A percentile compares a stretch with the other conserved stretches of the same genome.
Conservation (phyloP, 2,113 vertebrate species). For the Triplophysa siluroides region DNA sequence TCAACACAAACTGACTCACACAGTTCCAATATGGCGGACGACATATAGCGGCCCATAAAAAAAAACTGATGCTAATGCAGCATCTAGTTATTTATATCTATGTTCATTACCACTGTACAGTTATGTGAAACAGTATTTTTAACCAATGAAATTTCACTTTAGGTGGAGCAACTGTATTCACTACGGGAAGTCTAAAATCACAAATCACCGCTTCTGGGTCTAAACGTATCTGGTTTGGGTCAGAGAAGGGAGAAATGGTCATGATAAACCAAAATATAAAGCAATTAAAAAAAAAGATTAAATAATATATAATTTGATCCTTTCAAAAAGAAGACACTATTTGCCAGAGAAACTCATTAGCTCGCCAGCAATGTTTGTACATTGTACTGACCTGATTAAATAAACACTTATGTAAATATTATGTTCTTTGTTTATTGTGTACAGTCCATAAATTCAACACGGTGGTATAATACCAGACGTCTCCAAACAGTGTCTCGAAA, state of each 20-base stretch:
- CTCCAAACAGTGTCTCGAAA: background rate
- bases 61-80: no score
- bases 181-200: no score
- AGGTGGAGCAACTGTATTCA: no score
- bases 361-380: background rate
- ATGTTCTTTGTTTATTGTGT: background rate
- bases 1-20: no score
- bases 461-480: background rate
- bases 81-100: no score
- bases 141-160: no score
- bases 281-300: background rate
- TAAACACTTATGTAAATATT: conserved; percentile 19
- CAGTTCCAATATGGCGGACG: no score
- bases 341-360: background rate
- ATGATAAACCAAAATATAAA: background rate
- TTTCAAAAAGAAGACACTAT: background rate
- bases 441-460: background rate
- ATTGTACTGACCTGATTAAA: conserved; percentile 28
- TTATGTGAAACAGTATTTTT: no score
- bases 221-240: background rate
- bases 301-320: background rate
- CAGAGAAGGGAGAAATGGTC: background rate
- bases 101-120: no score
- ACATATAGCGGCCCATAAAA: no score
- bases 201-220: no score